Base-by-base conservation (phyloP, 1,140 invertebrate genomes). In the Drosophila carrolli region DNA sequence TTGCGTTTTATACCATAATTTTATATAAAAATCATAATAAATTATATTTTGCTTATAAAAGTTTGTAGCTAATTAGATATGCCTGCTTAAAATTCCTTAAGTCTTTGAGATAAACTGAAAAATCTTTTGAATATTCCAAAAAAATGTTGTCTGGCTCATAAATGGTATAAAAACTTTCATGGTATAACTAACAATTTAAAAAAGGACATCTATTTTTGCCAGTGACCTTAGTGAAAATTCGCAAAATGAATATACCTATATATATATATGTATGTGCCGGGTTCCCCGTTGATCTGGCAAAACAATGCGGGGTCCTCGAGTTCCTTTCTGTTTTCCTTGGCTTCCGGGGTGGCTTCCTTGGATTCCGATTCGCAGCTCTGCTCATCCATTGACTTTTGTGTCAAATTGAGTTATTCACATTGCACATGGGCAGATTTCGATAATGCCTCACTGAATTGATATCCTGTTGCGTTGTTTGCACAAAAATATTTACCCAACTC, bases 381-480 rank as follows among this genome's bases (percentile, higher is more conserved):
- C 83, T 88, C 83, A 88, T 82, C 83, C 78, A 86, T 86, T 86
- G 82, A 86, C 81, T 84, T 58, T 83, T 86, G 82, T 86, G 82
- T 86, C 82, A 88, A 85, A 86, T 86, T 88, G 83, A 86, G 83
- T 86, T 86, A 86, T 86, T 86, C 54, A 55, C 55, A 61, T 14
- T 61, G 47, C 79, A 82, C 75, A 83, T 78, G 77, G 67, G 74
- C 78, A 47, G 59, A 86, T 86, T 86, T 85, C 71, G 81, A 75
- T 86, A 84, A 84, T 84, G 81, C 61, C 46, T 72, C 70, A 37
- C 19, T 73, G 47, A 84, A 90, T 91, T 82, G 89, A 88, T 91
- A 81, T 91, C 89, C 89, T 91, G 89, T 91, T 89, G 89, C 89
- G 89, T 91, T 91, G 89, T 91, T 91, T 88, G 86, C 75, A 91